Conservation (phyloP, 2,888 invertebrate genomes). For the Volucella inflata region DNA sequence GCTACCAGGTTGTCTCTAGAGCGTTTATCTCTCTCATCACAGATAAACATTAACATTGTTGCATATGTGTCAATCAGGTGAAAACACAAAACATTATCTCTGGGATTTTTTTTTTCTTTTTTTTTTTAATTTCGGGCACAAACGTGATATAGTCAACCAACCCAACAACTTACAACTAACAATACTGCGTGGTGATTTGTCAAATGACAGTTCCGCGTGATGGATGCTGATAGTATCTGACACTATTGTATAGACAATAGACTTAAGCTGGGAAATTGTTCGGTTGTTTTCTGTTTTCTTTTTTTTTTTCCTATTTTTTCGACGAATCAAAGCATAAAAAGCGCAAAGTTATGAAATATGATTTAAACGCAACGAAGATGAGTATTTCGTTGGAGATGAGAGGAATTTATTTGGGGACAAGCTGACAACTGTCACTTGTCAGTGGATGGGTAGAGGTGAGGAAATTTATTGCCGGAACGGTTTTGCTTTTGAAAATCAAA, state of each 20-base stretch:
- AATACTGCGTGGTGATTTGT: conserved; percentile 53
- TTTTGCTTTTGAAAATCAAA: conserved; percentile 54
- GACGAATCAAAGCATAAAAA: conserved; percentile 33
- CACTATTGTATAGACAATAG: conserved; percentile 41
- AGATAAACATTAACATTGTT: conserved; percentile 44
- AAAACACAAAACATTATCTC: conserved; percentile 33
- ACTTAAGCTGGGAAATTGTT: conserved; percentile 26
- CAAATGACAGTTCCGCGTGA: conserved; percentile 49
- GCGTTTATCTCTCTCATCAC: conserved; percentile 31
- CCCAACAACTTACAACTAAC: no score
- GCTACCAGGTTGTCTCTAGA: conserved; percentile 49
- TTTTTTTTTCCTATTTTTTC: conserved; percentile 4
- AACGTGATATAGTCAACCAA: conserved; percentile 25
- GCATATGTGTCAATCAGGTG: conserved; percentile 70
- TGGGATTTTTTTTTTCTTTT: conserved; percentile 15
- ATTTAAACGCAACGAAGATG: conserved; percentile 29
- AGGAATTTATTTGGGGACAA: conserved; percentile 36
- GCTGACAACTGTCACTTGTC: conserved; percentile 46
- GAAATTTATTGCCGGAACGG: conserved; percentile 59
- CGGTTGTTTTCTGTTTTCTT: not conserved
- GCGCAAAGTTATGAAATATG: conserved; percentile 58
- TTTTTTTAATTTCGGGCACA: conserved; percentile 36
- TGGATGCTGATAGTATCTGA: conserved; percentile 58
- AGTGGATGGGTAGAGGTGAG: conserved; percentile 25
- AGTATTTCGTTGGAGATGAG: conserved; percentile 54